Percentiles rank a stretch among this genome's conserved stretches.
phyloP scores from a whole-genome alignment of 2,113 vertebrate genomes.

The Uropsilus gracilis region DNA sequence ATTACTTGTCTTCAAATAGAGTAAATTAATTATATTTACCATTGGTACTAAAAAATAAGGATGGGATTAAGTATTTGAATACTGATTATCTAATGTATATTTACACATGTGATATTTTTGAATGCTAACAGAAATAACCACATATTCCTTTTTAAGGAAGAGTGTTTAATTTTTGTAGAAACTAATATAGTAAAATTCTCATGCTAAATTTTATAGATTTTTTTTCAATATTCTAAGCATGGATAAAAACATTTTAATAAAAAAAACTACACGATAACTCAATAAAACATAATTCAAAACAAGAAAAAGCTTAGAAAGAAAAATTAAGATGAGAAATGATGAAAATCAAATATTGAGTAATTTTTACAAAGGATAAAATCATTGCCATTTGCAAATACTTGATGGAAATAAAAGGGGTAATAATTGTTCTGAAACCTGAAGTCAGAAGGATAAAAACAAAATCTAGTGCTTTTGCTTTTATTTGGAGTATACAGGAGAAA shows the following conservation, averaged over 20 bases:
- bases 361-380: background rate
- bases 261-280: too few relatives aligned
- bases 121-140: background rate
- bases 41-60: background rate
- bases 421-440: too few relatives aligned
- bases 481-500: too few relatives aligned
- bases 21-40: background rate
- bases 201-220: background rate
- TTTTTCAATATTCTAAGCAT: background rate
- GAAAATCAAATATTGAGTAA: background rate
- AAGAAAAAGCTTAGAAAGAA: background rate
- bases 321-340: background rate
- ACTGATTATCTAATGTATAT: background rate
- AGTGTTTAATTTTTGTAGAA: background rate
- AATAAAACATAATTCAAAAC: background rate
- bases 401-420: too few relatives aligned
- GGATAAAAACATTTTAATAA: background rate
- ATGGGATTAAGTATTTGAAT: background rate
- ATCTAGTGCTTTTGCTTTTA: too few relatives aligned
- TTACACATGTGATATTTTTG: background rate
- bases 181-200: background rate
- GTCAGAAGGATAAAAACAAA: too few relatives aligned
- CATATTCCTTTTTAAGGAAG: background rate
- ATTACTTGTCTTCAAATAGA: background rate
- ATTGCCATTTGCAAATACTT: too few relatives aligned